A percentile compares a stretch with the other conserved stretches of the same genome.
These are phyloP conservation scores for Venturia canescens DNA, from an alignment of 1,140 invertebrate species.

Conservation along the genomic window DNA sequence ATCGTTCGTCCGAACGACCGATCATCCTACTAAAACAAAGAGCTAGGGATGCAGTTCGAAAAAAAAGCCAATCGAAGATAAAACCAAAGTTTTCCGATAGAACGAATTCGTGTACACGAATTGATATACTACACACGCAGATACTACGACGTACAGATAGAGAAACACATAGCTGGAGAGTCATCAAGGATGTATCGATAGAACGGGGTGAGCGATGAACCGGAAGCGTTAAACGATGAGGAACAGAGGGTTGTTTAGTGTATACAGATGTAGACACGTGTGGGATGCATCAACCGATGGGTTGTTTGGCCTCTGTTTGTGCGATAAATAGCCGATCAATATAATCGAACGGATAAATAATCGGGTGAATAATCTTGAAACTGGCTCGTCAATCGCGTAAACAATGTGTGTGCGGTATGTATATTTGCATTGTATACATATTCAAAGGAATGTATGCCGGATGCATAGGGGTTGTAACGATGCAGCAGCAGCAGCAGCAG, in stretches of 20 bases:
- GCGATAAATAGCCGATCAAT: conserved; percentile 38
- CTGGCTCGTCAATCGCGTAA: background rate
- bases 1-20: too few species aligned
- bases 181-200: conserved; percentile 26
- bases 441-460: conserved; percentile 13
- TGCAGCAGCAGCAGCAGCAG: background rate
- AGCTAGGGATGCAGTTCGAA: too few species aligned
- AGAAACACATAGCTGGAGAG: background rate
- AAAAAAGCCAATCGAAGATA: too few species aligned
- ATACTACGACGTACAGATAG: too few species aligned
- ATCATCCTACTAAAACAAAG: too few species aligned
- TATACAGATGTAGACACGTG: background rate
- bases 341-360: conserved; percentile 42
- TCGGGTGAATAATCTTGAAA: conserved; percentile 32
- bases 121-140: too few species aligned
- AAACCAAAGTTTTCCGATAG: too few species aligned
- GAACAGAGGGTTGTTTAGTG: conserved; percentile 16
- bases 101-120: too few species aligned
- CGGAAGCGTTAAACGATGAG: conserved; percentile 17
- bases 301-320: conserved; percentile 33
- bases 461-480: conserved; percentile 5
- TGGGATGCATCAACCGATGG: conserved; percentile 7
- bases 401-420: background rate
- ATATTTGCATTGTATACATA: conserved; percentile 5
- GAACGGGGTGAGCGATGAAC: conserved; percentile 5